Evolutionary conservation across 1,140 invertebrate species (phyloP).

Genomic region (Schlechtendalia chinensis): DNA sequence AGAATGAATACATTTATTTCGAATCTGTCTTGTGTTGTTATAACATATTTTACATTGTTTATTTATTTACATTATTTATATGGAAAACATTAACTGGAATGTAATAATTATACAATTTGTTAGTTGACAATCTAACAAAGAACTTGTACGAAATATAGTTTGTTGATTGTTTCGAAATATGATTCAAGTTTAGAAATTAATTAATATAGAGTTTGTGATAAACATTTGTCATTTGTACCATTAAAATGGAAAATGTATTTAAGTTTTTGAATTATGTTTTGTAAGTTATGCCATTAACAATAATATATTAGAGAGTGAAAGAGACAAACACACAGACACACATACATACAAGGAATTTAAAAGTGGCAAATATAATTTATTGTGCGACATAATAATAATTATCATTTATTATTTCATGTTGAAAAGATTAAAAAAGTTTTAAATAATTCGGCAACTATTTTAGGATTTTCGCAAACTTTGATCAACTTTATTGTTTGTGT

Average conservation of each 20-base stretch:
- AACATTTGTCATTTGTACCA: constrained; percentile 39
- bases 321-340: too few species aligned
- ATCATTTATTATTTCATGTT: constrained; percentile 38
- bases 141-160: not conserved
- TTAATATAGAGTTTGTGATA: constrained; percentile 16
- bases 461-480: constrained; percentile 13
- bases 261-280: constrained; percentile 43
- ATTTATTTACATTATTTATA: not conserved
- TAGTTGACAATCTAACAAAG: not conserved
- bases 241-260: constrained; percentile 40
- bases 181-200: constrained; percentile 28
- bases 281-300: constrained; percentile 29
- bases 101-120: not conserved
- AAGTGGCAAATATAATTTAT: constrained; percentile 31
- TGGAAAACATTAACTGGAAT: not conserved
- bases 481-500: not conserved
- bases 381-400: constrained; percentile 31
- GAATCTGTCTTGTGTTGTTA: too few species aligned
- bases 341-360: too few species aligned
- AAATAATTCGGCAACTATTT: constrained; percentile 15
- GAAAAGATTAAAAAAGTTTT: constrained; percentile 42
- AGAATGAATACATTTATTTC: not conserved
- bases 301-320: constrained; percentile 31
- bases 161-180: constrained; percentile 19
- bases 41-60: not conserved